Conservation (phyloP, 1,140 invertebrate species). For the Drepana arcuata region DNA sequence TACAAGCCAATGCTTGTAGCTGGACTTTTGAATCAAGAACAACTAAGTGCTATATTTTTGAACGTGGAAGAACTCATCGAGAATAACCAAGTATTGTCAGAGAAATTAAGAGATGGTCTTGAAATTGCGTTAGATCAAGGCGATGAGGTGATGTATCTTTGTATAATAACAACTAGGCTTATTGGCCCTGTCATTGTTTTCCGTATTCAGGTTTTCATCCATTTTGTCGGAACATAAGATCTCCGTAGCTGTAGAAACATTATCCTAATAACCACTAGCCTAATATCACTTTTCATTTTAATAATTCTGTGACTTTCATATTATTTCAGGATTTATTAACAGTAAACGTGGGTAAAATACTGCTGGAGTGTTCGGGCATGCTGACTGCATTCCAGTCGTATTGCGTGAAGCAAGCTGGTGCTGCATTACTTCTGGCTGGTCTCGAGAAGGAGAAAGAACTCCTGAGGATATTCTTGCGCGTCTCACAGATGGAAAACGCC, state of each 20-base stretch:
- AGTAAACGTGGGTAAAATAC: constrained; percentile 92
- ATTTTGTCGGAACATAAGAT: too few species aligned
- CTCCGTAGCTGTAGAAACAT: too few species aligned
- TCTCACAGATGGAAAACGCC: constrained; percentile 97
- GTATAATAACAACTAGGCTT: too few species aligned
- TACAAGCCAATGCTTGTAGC: constrained; percentile 94
- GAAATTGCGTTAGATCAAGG: constrained; percentile 86
- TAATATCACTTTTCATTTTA: constrained; percentile 2
- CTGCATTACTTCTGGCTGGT: constrained; percentile 90
- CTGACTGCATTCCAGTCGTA: constrained; percentile 95
- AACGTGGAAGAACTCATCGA: constrained; percentile 94
- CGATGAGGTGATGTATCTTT: constrained; percentile 75
- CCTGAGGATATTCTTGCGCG: constrained; percentile 92
- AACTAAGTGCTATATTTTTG: constrained; percentile 91
- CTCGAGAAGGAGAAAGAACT: constrained; percentile 97
- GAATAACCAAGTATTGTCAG: constrained; percentile 88
- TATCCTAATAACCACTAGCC: too few species aligned
- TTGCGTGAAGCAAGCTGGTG: constrained; percentile 91
- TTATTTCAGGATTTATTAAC: constrained; percentile 82
- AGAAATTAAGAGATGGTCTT: constrained; percentile 89
- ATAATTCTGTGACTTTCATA: constrained; percentile 4
- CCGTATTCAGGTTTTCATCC: too few species aligned
- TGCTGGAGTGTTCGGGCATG: constrained; percentile 93
- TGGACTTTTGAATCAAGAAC: constrained; percentile 85
- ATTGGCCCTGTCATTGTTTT: too few species aligned